These are phyloP conservation scores for Rhyacichthys aspro DNA, from an alignment of 2,797 vertebrate species.

Conservation along the genomic window DNA sequence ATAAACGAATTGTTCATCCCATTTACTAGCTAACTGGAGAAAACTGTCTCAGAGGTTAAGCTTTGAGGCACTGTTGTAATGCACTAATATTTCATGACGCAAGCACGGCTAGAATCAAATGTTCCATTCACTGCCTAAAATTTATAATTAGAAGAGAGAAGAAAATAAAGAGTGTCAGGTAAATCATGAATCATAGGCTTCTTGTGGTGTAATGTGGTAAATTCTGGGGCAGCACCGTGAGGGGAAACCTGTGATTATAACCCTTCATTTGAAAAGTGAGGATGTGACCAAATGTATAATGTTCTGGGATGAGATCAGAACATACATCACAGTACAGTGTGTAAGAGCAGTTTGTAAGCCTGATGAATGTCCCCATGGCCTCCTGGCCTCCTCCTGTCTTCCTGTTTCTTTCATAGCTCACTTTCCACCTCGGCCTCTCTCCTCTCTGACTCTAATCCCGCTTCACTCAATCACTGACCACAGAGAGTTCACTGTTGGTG, in stretches of 20 bases:
- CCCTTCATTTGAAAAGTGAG: background rate
- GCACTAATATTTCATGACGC: no score
- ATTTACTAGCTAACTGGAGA: no score
- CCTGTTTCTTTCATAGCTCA: slow-evolving; percentile 23
- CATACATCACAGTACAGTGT: slow-evolving; percentile 32
- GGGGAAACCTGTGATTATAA: background rate
- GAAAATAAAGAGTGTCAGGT: background rate
- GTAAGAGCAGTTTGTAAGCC: slow-evolving; percentile 40
- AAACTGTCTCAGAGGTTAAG: no score
- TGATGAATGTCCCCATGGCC: slow-evolving; percentile 48
- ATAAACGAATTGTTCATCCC: no score
- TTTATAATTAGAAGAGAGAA: no score
- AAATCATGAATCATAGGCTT: background rate
- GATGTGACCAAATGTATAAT: background rate
- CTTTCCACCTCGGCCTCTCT: slow-evolving; percentile 35
- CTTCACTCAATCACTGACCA: slow-evolving; percentile 28
- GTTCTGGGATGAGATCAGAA: slow-evolving; percentile 2
- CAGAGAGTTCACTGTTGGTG: slow-evolving; percentile 60
- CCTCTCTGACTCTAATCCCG: slow-evolving; percentile 29
- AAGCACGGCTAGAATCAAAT: no score
- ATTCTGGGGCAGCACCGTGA: background rate
- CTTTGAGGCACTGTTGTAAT: no score
- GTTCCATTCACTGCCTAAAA: no score
- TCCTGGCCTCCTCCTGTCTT: slow-evolving; percentile 13
- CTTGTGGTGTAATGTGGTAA: background rate